A percentile compares a stretch with the other conserved stretches of the same genome.
phyloP scores from a whole-genome alignment of 2,797 vertebrate genomes.

The Simalia tracyae region DNA sequence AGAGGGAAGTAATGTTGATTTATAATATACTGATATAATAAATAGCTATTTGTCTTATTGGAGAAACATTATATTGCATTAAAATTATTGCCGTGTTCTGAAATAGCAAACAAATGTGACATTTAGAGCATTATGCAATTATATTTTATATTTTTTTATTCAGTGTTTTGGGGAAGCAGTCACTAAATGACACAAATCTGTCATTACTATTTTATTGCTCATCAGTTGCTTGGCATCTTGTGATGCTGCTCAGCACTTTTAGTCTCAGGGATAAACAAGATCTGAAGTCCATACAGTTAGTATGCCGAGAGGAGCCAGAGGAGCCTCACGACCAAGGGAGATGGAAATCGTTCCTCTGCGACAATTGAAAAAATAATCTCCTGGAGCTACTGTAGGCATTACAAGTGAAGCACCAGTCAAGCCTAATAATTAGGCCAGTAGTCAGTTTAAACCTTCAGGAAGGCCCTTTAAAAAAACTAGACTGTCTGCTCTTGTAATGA shows the following conservation, averaged over 20 bases:
- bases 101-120: constrained; percentile 8
- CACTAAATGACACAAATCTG: background rate
- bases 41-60: constrained; percentile 12
- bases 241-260: background rate
- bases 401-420: background rate
- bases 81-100: background rate
- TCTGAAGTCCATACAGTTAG: background rate
- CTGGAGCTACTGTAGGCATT: background rate
- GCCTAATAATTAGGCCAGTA: background rate
- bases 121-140: background rate
- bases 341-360: background rate
- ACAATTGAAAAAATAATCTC: background rate
- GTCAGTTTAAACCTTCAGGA: background rate
- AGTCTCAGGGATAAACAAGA: background rate
- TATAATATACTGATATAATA: constrained; percentile 26
- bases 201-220: background rate
- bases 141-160: background rate
- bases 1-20: constrained; percentile 12
- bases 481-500: too few species aligned
- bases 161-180: background rate
- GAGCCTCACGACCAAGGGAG: background rate
- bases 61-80: constrained; percentile 1
- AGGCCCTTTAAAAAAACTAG: too few species aligned
- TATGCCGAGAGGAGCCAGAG: background rate
- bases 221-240: background rate